These are phyloP conservation scores for Trachemys scripta DNA, from an alignment of 2,113 vertebrate genomes.

Conservation along the genomic window DNA sequence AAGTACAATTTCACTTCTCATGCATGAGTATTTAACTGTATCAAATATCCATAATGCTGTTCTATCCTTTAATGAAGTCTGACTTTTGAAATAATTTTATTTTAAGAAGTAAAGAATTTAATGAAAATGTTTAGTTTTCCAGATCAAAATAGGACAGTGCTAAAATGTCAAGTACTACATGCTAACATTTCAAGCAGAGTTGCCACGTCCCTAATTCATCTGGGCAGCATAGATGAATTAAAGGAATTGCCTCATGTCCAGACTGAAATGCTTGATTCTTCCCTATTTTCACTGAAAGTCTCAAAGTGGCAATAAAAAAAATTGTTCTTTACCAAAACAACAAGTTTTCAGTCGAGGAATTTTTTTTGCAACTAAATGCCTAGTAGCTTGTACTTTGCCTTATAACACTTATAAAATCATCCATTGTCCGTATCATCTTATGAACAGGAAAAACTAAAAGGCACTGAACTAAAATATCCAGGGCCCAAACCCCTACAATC, in stretches of 20 bases:
- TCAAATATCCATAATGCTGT: not conserved
- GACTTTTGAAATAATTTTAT: not conserved
- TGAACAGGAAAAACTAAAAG: not conserved
- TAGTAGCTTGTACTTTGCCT: not conserved
- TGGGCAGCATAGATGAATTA: not conserved
- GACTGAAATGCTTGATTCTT: not conserved
- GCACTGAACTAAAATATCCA: not conserved
- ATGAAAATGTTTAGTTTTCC: not conserved
- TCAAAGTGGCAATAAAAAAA: not conserved
- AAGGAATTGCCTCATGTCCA: fast-evolving
- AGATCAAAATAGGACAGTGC: not conserved
- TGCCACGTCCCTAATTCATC: not conserved
- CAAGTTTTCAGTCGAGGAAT: fast-evolving
- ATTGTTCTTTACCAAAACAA: not conserved
- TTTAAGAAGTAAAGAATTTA: not conserved
- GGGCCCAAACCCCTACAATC: not conserved
- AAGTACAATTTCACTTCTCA: not conserved
- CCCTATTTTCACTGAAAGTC: not conserved
- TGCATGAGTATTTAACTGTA: not conserved
- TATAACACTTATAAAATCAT: not conserved
- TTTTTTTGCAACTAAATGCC: not conserved
- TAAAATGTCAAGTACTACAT: not conserved
- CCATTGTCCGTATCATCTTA: not conserved
- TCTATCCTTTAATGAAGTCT: not conserved
- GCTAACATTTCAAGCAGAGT: not conserved